Base-by-base conservation (phyloP, 2,113 vertebrate species). In the Saccopteryx leptura region DNA sequence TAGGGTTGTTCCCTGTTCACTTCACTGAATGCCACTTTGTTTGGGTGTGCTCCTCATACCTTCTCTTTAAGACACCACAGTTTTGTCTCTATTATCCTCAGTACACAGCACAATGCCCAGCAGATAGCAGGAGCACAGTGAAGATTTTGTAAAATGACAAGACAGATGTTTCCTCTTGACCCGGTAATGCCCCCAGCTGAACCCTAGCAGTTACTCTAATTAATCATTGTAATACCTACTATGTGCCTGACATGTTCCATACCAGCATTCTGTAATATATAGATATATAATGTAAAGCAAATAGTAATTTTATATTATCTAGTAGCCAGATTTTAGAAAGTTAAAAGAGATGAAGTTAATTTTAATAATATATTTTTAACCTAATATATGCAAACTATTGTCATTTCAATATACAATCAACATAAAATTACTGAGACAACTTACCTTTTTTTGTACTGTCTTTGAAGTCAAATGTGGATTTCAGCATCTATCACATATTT, bases 321-420 rank as follows among this genome's bases (percentile, higher is more conserved):
- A 76, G 39, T 88, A 52, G 80, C n/a, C 28, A 87, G 39, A 80
- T 82, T 63, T 75, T 60, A 58, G 61, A 78, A 92, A 86, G 39
- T 56, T 81, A 74, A 82, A 65, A 69, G 52, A 89, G 61, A 65
- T 61, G 9, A 61, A 95, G 94, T 74, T 63, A 91, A 88, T 39
- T 80, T 95, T 50, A 93, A 54, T 63, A 13, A 85, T 61, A 8
- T 46, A 48, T 91, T 91, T 90, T 88, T 83, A 90, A 92, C 31
- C 58, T 9, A 28, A 1, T 13, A 60, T 46, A 75, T 28, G 26
- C 13, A 93, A 89, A 54, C 31, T 28, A 48, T 46, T 92, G 76
- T 66, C 31, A 63, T 83, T 85, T 91, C 58, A 71, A 72, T 13
- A 78, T 63, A 17, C 9, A 86, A 83, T 52, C 18, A 19, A 56